A percentile compares a stretch with the other conserved stretches of the same genome.
Conservation (phyloP, 2,797 vertebrate genomes). For the Kryptopterus vitreolus region DNA sequence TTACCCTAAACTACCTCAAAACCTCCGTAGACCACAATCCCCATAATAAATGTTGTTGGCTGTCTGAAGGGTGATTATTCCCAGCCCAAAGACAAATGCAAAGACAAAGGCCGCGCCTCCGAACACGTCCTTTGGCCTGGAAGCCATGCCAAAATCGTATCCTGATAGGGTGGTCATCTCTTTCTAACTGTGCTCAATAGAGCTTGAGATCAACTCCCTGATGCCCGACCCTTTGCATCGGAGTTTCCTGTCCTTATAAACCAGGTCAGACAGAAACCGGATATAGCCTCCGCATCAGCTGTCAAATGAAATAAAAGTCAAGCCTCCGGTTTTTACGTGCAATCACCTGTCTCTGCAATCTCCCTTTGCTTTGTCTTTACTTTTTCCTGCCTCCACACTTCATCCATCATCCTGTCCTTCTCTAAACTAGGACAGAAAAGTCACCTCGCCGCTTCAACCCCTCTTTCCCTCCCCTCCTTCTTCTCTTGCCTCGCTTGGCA, state of each 20-base stretch:
- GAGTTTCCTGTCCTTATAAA: slow-evolving; percentile 39
- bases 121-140: slow-evolving; percentile 29
- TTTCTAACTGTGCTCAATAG: slow-evolving; percentile 73
- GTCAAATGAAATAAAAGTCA: slow-evolving; percentile 12
- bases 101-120: slow-evolving; percentile 36
- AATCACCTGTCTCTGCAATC: slow-evolving; percentile 44
- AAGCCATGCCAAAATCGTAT: slow-evolving; percentile 60
- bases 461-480: slow-evolving; percentile 47
- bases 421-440: slow-evolving; percentile 64
- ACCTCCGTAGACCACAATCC: slow-evolving; percentile 62
- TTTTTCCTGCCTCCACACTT: slow-evolving; percentile 51
- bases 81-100: background rate
- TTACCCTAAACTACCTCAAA: background rate
- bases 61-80: slow-evolving; percentile 65
- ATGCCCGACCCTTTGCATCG: slow-evolving; percentile 16
- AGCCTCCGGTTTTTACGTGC: slow-evolving; percentile 29
- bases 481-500: slow-evolving; percentile 53
- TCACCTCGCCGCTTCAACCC: slow-evolving; percentile 69
- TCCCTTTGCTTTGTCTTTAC: slow-evolving; percentile 46
- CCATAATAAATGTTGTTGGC: slow-evolving; percentile 42
- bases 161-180: slow-evolving; percentile 67
- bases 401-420: slow-evolving; percentile 69
- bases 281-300: slow-evolving; percentile 30
- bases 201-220: slow-evolving; percentile 60
- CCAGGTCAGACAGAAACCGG: slow-evolving; percentile 38